phyloP scores from a whole-genome alignment of 2,888 invertebrate genomes.

The Amphipyra tragopoginis region DNA sequence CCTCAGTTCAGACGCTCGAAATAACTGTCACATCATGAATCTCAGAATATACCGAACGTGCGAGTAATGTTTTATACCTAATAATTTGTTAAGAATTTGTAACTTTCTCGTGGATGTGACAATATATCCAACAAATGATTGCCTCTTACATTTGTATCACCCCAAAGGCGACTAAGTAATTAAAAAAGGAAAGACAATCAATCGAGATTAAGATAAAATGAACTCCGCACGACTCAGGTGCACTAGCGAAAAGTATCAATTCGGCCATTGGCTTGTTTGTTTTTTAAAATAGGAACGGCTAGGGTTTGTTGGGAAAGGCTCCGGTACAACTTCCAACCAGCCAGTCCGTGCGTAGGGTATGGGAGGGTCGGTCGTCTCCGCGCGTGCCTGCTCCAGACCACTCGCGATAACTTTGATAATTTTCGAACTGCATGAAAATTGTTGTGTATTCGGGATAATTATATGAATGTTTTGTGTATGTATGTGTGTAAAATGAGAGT shows the following conservation, averaged over 20 bases:
- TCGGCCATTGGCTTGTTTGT: neutral
- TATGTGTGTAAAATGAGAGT: slow-evolving; percentile 26
- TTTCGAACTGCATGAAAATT: slow-evolving; percentile 13
- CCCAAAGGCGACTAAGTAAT: too few relatives aligned
- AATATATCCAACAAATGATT: too few relatives aligned
- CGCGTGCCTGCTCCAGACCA: slow-evolving; percentile 15
- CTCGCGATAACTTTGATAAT: slow-evolving; percentile 40
- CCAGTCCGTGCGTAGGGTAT: slow-evolving; percentile 46
- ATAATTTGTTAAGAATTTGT: too few relatives aligned
- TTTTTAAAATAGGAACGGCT: slow-evolving; percentile 7
- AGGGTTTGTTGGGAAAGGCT: slow-evolving; percentile 24
- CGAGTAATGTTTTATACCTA: too few relatives aligned
- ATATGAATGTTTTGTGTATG: slow-evolving; percentile 18
- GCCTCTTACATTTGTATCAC: too few relatives aligned
- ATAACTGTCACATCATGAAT: too few relatives aligned
- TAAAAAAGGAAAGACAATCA: too few relatives aligned
- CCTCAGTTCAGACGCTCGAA: too few relatives aligned
- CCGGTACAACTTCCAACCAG: neutral
- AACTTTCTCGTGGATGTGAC: too few relatives aligned
- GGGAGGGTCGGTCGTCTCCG: slow-evolving; percentile 41
- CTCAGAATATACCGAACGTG: too few relatives aligned
- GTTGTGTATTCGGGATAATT: slow-evolving; percentile 3
- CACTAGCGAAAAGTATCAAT: neutral
- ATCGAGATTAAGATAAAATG: too few relatives aligned
- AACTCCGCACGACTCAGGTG: too few relatives aligned